phyloP scores from a whole-genome alignment of 2,113 vertebrate genomes.

The Xiphorhynchus elegans region DNA sequence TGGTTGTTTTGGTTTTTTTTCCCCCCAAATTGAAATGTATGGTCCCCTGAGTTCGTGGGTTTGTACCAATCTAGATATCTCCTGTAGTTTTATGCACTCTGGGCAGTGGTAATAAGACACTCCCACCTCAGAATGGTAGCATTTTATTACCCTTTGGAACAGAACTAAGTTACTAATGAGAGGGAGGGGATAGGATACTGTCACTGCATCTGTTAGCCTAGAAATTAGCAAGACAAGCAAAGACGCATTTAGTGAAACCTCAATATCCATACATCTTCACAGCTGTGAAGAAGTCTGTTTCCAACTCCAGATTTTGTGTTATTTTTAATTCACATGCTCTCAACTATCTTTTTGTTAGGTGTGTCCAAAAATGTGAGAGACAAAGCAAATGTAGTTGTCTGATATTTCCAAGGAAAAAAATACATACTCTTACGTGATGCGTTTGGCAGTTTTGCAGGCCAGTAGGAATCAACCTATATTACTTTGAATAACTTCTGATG shows the following conservation, averaged over 20 bases:
- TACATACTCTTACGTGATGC: not conserved
- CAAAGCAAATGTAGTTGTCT: not conserved
- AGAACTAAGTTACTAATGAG: not conserved
- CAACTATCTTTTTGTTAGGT: not conserved
- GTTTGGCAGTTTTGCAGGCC: not conserved
- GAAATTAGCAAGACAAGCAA: not conserved
- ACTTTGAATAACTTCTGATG: not conserved
- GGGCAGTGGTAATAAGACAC: not conserved
- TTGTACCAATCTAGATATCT: not conserved
- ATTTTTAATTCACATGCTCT: not conserved
- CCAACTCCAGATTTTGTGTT: not conserved
- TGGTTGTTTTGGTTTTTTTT: not conserved
- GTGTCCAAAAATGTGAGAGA: not conserved
- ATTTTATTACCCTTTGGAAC: not conserved
- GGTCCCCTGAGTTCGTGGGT: not conserved
- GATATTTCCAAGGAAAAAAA: not conserved
- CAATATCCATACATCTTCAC: not conserved
- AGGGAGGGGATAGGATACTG: not conserved
- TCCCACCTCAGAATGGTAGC: not conserved
- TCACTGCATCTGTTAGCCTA: not conserved
- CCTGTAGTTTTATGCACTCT: not conserved
- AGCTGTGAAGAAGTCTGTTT: not conserved
- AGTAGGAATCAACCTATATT: not conserved
- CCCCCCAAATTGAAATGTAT: not conserved
- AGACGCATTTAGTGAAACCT: not conserved